phyloP scores from a whole-genome alignment of 2,888 invertebrate genomes.

The Lasiommata megera region DNA sequence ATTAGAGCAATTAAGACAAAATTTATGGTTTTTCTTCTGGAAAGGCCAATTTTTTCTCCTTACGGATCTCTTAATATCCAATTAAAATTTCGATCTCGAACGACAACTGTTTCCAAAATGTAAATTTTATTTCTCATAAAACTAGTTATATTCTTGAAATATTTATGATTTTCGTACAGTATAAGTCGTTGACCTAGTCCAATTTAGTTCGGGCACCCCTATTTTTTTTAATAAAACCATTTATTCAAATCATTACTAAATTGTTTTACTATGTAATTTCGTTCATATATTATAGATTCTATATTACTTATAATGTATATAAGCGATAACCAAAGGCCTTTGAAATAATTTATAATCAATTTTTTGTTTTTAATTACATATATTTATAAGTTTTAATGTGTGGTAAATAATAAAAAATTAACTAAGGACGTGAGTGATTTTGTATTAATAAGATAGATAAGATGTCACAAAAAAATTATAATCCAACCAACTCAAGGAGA shows the following conservation, averaged over 20 bases:
- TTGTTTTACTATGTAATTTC: background rate
- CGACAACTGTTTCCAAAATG: too few species aligned
- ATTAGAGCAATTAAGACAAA: background rate
- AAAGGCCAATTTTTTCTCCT: background rate
- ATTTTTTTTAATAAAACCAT: background rate
- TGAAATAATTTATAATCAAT: conserved; percentile 11
- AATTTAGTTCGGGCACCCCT: background rate
- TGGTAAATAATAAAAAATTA: background rate
- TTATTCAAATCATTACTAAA: background rate
- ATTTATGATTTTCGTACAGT: background rate
- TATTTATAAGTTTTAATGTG: background rate
- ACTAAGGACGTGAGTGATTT: background rate
- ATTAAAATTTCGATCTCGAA: too few species aligned
- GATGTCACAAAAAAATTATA: too few species aligned
- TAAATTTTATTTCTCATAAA: too few species aligned
- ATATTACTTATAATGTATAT: conserved; percentile 4
- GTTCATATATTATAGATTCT: background rate
- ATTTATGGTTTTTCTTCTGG: background rate
- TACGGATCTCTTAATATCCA: too few species aligned
- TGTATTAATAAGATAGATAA: too few species aligned
- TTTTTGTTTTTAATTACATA: background rate
- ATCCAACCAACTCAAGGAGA: too few species aligned
- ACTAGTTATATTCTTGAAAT: too few species aligned
- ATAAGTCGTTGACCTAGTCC: background rate
- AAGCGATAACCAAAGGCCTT: conserved; percentile 30